These are phyloP conservation scores for Drosophila miranda DNA, from an alignment of 1,140 invertebrate species.

Conservation along the genomic window DNA sequence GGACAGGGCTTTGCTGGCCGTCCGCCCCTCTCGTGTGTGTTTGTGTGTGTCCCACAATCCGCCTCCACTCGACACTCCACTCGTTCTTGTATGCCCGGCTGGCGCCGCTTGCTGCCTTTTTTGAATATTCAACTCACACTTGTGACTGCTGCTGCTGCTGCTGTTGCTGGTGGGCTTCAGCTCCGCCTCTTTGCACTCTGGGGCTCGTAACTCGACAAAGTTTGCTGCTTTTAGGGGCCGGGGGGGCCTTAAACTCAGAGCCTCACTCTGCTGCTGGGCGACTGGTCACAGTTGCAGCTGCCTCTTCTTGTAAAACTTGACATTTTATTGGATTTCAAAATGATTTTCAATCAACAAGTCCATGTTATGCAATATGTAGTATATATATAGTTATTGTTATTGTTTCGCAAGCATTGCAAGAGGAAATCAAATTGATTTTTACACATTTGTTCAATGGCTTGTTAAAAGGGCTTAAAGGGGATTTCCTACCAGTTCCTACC, in stretches of 20 bases:
- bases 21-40: slow-evolving; percentile 24
- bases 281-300: slow-evolving; percentile 17
- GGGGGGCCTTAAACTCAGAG: slow-evolving; percentile 37
- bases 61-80: slow-evolving; percentile 38
- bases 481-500: slow-evolving; percentile 9
- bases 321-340: slow-evolving; percentile 74
- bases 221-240: slow-evolving; percentile 38
- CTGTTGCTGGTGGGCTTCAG: slow-evolving; percentile 1
- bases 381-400: slow-evolving; percentile 56
- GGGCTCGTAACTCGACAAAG: slow-evolving; percentile 32
- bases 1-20: slow-evolving; percentile 27
- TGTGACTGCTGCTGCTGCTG: slow-evolving; percentile 5
- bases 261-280: no score
- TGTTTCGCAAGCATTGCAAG: slow-evolving; percentile 34
- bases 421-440: slow-evolving; percentile 38
- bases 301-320: slow-evolving; percentile 59
- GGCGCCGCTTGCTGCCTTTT: slow-evolving; percentile 52
- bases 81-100: slow-evolving; percentile 36
- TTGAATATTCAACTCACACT: slow-evolving; percentile 50
- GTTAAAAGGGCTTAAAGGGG: slow-evolving; percentile 31
- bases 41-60: slow-evolving; percentile 8
- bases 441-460: slow-evolving; percentile 26
- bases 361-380: slow-evolving; percentile 64
- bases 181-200: slow-evolving; percentile 33
- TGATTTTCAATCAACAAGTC: slow-evolving; percentile 81